A percentile compares a stretch with the other conserved stretches of the same genome.
Evolutionary conservation across 2,113 vertebrate species (phyloP).

Genomic region (Hymenochirus boettgeri): DNA sequence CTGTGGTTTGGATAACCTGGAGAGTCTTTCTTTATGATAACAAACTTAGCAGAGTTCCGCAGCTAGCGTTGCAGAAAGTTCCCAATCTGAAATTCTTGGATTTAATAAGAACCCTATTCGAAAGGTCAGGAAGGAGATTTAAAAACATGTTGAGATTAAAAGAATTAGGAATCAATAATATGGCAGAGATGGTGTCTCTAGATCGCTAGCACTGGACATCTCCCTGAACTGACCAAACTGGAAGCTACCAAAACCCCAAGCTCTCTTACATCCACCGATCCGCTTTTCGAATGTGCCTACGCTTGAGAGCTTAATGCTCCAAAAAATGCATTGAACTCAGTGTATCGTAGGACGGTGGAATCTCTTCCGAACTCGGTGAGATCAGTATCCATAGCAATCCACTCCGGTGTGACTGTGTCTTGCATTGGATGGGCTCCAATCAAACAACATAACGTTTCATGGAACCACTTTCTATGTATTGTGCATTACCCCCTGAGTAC

Average conservation of each 20-base stretch:
- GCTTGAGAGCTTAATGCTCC: constrained; percentile 94
- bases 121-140: constrained; percentile 93
- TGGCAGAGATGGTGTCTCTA: constrained; percentile 90
- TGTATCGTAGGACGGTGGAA: constrained; percentile 86
- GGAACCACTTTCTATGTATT: constrained; percentile 93
- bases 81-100: constrained; percentile 95
- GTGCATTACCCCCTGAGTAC: constrained; percentile 83
- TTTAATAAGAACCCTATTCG: constrained; percentile 95
- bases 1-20: constrained; percentile 92
- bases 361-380: constrained; percentile 87
- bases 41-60: constrained; percentile 82
- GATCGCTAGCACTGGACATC: constrained; percentile 90
- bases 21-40: constrained; percentile 98
- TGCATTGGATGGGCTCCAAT: constrained; percentile 91
- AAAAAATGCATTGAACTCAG: constrained; percentile 88
- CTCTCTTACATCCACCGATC: constrained; percentile 84
- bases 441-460: constrained; percentile 90
- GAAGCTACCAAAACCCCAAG: constrained; percentile 97
- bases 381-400: constrained; percentile 96
- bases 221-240: constrained; percentile 92
- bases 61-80: constrained; percentile 89
- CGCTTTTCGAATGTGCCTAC: constrained; percentile 89
- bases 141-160: constrained; percentile 90
- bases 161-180: constrained; percentile 94
- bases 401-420: constrained; percentile 89